Percentiles rank a stretch among this genome's conserved stretches.
Conservation (phyloP, 2,888 invertebrate genomes). For the Synergus japonicus region DNA sequence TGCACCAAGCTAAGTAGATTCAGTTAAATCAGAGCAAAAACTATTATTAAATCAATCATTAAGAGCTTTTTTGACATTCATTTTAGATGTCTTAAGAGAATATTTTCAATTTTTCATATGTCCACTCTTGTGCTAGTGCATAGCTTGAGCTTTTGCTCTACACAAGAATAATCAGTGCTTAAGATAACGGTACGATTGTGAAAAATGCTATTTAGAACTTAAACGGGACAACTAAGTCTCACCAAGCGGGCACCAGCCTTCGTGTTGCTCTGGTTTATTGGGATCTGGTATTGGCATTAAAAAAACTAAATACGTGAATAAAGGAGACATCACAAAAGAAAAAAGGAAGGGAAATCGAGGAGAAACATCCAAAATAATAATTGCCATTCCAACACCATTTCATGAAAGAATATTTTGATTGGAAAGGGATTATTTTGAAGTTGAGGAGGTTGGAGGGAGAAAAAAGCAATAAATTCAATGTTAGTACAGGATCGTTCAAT, state of each 20-base stretch:
- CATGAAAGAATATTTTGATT: slow-evolving; percentile 45
- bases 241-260: slow-evolving; percentile 93
- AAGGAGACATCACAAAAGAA: slow-evolving; percentile 43
- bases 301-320: slow-evolving; percentile 72
- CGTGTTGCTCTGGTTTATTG: slow-evolving; percentile 92
- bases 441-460: slow-evolving; percentile 51
- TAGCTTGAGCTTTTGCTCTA: slow-evolving; percentile 23
- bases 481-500: slow-evolving; percentile 66
- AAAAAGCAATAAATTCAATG: slow-evolving; percentile 61
- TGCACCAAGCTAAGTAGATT: background rate
- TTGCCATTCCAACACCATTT: slow-evolving; percentile 50
- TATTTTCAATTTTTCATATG: background rate
- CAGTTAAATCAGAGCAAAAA: background rate
- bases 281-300: slow-evolving; percentile 90
- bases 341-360: slow-evolving; percentile 30
- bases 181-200: background rate
- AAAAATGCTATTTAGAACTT: background rate
- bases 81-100: background rate
- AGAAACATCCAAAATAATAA: slow-evolving; percentile 54
- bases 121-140: slow-evolving; percentile 17
- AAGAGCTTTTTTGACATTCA: background rate
- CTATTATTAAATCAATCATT: slow-evolving; percentile 1
- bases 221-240: slow-evolving; percentile 76
- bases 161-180: slow-evolving; percentile 27
- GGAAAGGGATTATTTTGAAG: slow-evolving; percentile 42